Percentiles rank a stretch among this genome's conserved stretches.
Evolutionary conservation across 2,797 vertebrate species (phyloP).

Genomic region (Apodemus agrarius): DNA sequence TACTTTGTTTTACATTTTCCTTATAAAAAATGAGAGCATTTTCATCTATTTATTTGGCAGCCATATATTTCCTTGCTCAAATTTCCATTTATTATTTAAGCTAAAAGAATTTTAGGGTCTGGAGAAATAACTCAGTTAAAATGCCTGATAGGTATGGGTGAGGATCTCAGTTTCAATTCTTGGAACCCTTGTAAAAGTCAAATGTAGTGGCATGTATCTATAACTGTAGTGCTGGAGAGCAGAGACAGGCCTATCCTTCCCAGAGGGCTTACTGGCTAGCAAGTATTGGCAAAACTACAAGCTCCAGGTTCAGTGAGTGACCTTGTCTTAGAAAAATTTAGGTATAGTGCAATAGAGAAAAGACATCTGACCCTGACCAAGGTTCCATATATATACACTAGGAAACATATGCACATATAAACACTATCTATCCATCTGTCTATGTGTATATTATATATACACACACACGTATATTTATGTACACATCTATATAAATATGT

Average conservation of each 20-base stretch:
- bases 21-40: constrained; percentile 40
- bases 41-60: neutral
- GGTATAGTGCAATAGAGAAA: neutral
- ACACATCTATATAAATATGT: neutral
- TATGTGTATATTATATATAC: too few species aligned
- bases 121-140: neutral
- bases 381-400: neutral
- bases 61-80: constrained; percentile 2
- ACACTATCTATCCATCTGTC: neutral
- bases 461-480: neutral
- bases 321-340: neutral
- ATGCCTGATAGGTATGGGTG: neutral
- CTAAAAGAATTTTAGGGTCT: neutral
- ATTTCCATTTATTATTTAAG: constrained; percentile 22
- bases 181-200: neutral
- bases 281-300: neutral
- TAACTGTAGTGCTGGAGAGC: neutral
- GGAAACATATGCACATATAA: neutral
- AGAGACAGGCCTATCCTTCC: neutral
- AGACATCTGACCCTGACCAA: neutral
- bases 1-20: constrained; percentile 52
- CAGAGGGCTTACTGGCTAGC: neutral
- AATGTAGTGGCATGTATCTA: neutral
- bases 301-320: neutral
- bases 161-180: neutral